Base-by-base conservation (phyloP, 92 coral and sea anemone species). In the Virgularia gustaviana region DNA sequence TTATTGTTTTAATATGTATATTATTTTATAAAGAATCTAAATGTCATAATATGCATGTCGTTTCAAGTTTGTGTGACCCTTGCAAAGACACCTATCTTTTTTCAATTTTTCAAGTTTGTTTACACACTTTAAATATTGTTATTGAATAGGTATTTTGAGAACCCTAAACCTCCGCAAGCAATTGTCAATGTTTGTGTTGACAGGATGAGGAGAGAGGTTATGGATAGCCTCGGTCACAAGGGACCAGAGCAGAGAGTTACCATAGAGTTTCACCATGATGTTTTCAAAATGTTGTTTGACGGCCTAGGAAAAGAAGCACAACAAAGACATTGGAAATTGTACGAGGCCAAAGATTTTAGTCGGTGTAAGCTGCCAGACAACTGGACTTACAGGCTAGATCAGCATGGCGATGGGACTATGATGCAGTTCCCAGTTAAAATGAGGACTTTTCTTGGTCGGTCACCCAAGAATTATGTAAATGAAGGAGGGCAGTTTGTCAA, bases 361-460 rank as follows among this genome's bases (percentile, higher is more conserved):
- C 75, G 67, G 42, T 84, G 79, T 36, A 59, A 70, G 34, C 77
- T 81, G 25, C 78, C 57, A 6, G 32, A 28, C 61, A 56, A 44
- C 61, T 68, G 71, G 83, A 70, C 28, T 32, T 66, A 66, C 70
- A 12, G 57, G 11, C 43, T 36, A 37, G 81, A 85, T 34, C 54
- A 76, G 64, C 83, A 85, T 62, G 83, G 86, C 36, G 77, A 81
- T 71, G 86, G 86, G 52, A 41, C 63, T 13, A 85, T 73, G 43
- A 82, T 78, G 37, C 54, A 58, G 41, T 76, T 81, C 74, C 83
- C 89, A 31, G 59, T 75, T 52, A 70, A 81, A 55, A 71, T 83
- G 83, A 77, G 83, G 63, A 63, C 42, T 54, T 72, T 78, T 37
- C 79, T 83, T 16, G 61, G 67, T 35, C 58, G 35, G 24, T 70